Percentiles rank a stretch among this genome's conserved stretches.
phyloP scores from a whole-genome alignment of 1,140 invertebrate species.

The Tribolium madens region DNA sequence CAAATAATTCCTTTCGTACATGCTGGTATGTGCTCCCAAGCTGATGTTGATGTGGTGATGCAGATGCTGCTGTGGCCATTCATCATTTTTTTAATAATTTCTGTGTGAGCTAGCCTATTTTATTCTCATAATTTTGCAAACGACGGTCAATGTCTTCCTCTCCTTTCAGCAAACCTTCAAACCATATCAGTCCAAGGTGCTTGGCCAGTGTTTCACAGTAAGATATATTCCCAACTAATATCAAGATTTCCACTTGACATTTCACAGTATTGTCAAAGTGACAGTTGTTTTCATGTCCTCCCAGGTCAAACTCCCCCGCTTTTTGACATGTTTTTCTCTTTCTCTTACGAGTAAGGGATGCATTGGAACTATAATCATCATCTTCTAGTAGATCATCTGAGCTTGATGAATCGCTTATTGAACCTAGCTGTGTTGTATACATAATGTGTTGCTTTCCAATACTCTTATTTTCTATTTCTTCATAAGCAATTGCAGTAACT shows the following conservation, averaged over 20 bases:
- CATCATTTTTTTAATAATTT: slow-evolving; percentile 18
- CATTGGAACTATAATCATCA: background rate
- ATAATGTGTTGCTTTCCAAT: slow-evolving; percentile 21
- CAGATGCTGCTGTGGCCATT: slow-evolving; percentile 7
- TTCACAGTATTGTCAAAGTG: background rate
- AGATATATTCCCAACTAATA: too few relatives aligned
- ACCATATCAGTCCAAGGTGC: background rate
- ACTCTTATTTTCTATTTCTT: slow-evolving; percentile 13
- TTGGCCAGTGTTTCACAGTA: slow-evolving; percentile 18
- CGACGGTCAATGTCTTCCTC: slow-evolving; percentile 1
- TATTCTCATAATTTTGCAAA: slow-evolving; percentile 17
- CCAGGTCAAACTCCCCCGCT: too few relatives aligned
- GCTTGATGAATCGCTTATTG: slow-evolving; percentile 21
- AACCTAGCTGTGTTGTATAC: slow-evolving; percentile 4
- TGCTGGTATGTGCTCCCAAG: background rate
- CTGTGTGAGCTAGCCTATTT: slow-evolving; percentile 9
- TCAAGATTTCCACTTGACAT: too few relatives aligned
- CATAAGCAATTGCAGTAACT: slow-evolving; percentile 5
- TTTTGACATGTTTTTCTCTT: slow-evolving; percentile 23
- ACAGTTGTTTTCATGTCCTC: slow-evolving; percentile 9
- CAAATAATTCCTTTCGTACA: slow-evolving; percentile 9
- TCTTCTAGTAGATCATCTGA: slow-evolving; percentile 19
- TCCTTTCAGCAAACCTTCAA: background rate
- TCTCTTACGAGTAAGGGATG: background rate
- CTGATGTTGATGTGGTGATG: slow-evolving; percentile 15